phyloP scores from a whole-genome alignment of 2,113 vertebrate species.

The Crotalus viridis region DNA sequence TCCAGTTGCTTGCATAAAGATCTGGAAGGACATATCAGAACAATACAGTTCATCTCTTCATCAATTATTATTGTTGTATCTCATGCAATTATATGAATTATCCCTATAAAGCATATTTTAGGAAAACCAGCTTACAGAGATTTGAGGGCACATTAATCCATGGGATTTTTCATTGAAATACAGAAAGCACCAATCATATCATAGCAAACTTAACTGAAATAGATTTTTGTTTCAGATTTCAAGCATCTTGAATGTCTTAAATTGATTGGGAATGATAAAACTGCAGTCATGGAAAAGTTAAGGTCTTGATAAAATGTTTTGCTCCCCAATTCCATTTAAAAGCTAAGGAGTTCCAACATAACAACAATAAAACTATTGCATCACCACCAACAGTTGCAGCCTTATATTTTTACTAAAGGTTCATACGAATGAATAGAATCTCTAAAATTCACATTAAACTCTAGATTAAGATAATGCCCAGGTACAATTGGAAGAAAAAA shows the following conservation, averaged over 20 bases:
- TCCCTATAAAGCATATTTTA: slow-evolving; percentile 38
- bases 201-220: not conserved
- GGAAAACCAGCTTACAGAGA: slow-evolving; percentile 50
- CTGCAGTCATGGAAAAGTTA: not conserved
- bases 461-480: slow-evolving; percentile 22
- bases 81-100: slow-evolving; percentile 37
- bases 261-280: slow-evolving; percentile 8
- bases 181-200: slow-evolving; percentile 1
- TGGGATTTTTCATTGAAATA: slow-evolving; percentile 36
- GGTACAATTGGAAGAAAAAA: not conserved
- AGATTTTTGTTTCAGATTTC: slow-evolving; percentile 12
- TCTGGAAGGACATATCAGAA: accelerated
- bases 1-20: not conserved
- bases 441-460: slow-evolving; percentile 11
- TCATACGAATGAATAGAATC: not conserved
- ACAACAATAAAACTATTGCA: not conserved
- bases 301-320: not conserved
- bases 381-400: not conserved
- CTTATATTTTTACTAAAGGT: not conserved
- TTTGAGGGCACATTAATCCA: slow-evolving; percentile 56
- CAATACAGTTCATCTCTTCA: slow-evolving; percentile 4
- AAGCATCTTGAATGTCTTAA: slow-evolving; percentile 7
- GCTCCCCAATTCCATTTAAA: not conserved
- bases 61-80: slow-evolving; percentile 52
- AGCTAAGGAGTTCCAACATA: not conserved